These are phyloP conservation scores for Sebastes schlegelii DNA, from an alignment of 2,113 vertebrate species.

Conservation along the genomic window DNA sequence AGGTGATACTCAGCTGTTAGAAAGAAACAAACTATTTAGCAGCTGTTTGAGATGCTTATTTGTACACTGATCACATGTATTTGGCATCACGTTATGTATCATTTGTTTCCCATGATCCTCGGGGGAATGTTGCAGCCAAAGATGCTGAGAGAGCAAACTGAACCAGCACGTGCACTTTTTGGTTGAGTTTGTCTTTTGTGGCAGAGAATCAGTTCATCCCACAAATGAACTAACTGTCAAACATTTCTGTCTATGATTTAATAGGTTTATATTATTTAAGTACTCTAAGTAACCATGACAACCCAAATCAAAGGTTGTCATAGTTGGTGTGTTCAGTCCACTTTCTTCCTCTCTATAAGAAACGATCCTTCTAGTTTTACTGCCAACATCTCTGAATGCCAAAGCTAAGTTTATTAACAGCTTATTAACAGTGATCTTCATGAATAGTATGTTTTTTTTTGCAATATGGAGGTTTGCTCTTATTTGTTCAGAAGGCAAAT, in stretches of 20 bases:
- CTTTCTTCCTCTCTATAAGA: neutral
- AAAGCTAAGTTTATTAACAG: constrained; percentile 1
- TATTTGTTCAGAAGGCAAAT: constrained; percentile 25
- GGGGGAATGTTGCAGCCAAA: neutral
- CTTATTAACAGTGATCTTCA: neutral
- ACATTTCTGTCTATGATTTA: constrained; percentile 1
- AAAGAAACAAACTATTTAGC: neutral
- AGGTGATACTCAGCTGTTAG: neutral
- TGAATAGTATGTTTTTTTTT: neutral
- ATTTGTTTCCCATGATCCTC: neutral
- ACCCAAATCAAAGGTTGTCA: neutral
- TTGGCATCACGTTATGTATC: neutral
- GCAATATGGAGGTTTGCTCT: neutral
- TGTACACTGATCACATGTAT: neutral
- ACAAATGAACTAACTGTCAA: neutral
- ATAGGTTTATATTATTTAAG: neutral
- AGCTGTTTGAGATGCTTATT: neutral
- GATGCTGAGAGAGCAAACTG: neutral
- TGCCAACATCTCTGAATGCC: neutral
- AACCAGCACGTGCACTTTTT: constrained; percentile 18
- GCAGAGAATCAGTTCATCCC: neutral
- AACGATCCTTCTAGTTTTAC: constrained; percentile 44
- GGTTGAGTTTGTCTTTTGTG: neutral
- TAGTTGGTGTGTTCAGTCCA: neutral
- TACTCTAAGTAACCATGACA: neutral